Base-by-base conservation (phyloP, 2,888 invertebrate genomes). In the Prenolepis imparis region DNA sequence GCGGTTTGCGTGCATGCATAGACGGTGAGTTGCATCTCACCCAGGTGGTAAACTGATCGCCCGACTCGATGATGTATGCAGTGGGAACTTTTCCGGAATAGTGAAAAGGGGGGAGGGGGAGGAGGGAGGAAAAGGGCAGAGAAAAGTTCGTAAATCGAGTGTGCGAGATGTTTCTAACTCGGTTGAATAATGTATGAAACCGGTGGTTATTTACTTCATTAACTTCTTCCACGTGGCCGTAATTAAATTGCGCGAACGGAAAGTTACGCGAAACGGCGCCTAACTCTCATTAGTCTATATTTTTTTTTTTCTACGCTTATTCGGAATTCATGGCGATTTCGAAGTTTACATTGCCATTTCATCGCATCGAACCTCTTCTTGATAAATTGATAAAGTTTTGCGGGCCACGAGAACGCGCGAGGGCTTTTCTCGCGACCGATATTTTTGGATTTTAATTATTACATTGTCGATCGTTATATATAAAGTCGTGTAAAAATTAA, bases 141-240 rank as follows among this genome's bases (percentile, higher is more conserved):
- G 64, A 78, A 78, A 78, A 78, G 78, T 78, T 78, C 24, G 78
- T 78, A 78, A 78, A 78, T 78, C 78, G 78, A 70, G 78, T 36
- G 78, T 78, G 59, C 78, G 78, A 80, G 78, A 70, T 80, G 78
- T 80, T 80, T 70, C 59, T 59, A 80, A 80, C 78, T 80, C 72
- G 78, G 24, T 61, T 80, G 78, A 80, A 80, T 80, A 80, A 80
- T 80, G 78, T 48, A 80, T 80, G 78, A 80, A 80, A 80, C 70
- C 72, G 41, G 70, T 36, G 78, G 78, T 80, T 80, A 80, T 80
- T 80, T 80, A 80, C 78, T 80, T 80, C 78, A 80, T 80, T 80
- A 80, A 80, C 70, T 80, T 80, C 72, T 80, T 70, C 72, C 78
- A 80, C 78, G 78, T 80, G 78, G 78, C 70, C 18, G 72, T 80